phyloP scores from a whole-genome alignment of 1,140 invertebrate species.

The Rhopalosiphum padi region DNA sequence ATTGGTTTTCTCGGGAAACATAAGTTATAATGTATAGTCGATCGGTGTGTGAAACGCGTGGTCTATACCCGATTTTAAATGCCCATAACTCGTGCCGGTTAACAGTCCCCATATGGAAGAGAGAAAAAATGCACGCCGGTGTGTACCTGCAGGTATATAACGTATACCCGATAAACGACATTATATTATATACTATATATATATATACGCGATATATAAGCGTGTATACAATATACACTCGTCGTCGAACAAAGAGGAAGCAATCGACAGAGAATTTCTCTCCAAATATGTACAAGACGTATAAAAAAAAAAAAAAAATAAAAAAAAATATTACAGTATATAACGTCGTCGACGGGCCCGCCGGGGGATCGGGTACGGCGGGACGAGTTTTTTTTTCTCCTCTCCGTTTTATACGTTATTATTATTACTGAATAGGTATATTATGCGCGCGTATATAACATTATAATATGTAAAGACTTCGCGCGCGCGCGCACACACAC shows the following conservation, averaged over 20 bases:
- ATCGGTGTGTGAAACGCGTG: neutral
- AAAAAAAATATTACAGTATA: neutral
- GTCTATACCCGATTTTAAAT: slow-evolving; percentile 11
- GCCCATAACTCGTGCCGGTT: neutral
- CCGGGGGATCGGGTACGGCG: neutral
- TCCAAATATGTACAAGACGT: slow-evolving; percentile 42
- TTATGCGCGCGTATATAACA: neutral
- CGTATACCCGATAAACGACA: neutral
- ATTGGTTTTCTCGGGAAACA: neutral
- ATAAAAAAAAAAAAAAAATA: neutral
- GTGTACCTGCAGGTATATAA: neutral
- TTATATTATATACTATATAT: neutral
- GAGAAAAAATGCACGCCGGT: neutral
- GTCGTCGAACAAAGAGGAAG: slow-evolving; percentile 43
- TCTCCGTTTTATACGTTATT: neutral
- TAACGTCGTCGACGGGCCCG: neutral
- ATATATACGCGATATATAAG: neutral
- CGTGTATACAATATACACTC: neutral
- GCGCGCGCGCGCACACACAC: neutral
- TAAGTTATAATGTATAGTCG: neutral
- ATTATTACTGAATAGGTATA: slow-evolving; percentile 6
- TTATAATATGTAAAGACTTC: slow-evolving; percentile 40
- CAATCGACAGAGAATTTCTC: slow-evolving; percentile 52
- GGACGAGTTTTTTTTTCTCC: slow-evolving; percentile 41
- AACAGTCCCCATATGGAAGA: slow-evolving; percentile 1